Percentiles rank a stretch among this genome's conserved stretches.
Conservation (phyloP, 2,888 invertebrate species). For the Teleiodes luculella region DNA sequence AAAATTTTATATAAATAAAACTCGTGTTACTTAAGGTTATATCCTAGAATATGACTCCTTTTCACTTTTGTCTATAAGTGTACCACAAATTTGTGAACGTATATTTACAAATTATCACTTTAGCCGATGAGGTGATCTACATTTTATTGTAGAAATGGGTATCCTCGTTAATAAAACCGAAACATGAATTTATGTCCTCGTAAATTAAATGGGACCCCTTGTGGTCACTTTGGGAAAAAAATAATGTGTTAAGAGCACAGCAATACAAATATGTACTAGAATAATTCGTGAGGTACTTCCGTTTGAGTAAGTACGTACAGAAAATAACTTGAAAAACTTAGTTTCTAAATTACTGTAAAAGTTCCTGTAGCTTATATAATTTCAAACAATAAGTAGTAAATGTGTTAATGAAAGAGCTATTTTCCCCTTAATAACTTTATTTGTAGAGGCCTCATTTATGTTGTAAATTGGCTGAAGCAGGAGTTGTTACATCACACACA, state of each 20-base stretch:
- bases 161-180: slow-evolving; percentile 35
- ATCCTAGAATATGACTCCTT: too few species aligned
- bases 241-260: too few species aligned
- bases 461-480: slow-evolving; percentile 48
- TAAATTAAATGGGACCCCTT: slow-evolving; percentile 7
- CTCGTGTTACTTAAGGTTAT: not conserved
- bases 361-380: not conserved
- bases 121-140: slow-evolving; percentile 40
- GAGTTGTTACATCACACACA: slow-evolving; percentile 45
- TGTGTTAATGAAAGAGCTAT: slow-evolving; percentile 36
- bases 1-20: not conserved
- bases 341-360: too few species aligned
- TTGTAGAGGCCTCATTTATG: slow-evolving; percentile 34
- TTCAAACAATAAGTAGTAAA: slow-evolving; percentile 4
- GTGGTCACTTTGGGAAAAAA: not conserved
- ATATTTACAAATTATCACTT: slow-evolving; percentile 75
- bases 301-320: too few species aligned
- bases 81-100: slow-evolving; percentile 58
- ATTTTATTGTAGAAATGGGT: slow-evolving; percentile 35
- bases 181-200: slow-evolving; percentile 12
- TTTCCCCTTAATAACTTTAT: slow-evolving; percentile 49
- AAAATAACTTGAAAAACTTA: too few species aligned
- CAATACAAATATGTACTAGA: too few species aligned
- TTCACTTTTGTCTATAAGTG: slow-evolving; percentile 36
- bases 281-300: too few species aligned